Evolutionary conservation across 2,113 vertebrate genomes (phyloP).

Genomic region (Cavia porcellus): DNA sequence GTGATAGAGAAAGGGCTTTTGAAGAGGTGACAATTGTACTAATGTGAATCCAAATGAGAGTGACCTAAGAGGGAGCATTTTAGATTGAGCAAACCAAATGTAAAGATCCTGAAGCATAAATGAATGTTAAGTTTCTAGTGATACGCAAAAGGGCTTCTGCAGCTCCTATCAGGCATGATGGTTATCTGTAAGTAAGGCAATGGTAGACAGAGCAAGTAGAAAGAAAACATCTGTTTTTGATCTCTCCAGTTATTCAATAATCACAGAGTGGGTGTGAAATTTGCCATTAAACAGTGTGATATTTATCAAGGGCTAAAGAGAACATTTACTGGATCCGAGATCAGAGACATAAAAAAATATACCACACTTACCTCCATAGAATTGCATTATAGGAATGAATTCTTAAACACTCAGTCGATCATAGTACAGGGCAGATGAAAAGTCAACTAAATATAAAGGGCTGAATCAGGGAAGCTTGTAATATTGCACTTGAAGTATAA

Average conservation of each 20-base stretch:
- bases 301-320: background rate
- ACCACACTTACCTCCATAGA: background rate
- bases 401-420: background rate
- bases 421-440: background rate
- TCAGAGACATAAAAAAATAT: background rate
- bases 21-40: background rate
- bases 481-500: background rate
- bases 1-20: no score
- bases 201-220: no score
- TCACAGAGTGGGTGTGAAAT: background rate
- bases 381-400: background rate
- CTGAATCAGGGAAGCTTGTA: background rate
- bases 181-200: background rate
- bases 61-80: background rate
- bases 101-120: background rate
- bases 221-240: background rate
- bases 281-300: background rate
- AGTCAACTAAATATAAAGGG: background rate
- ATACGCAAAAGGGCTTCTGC: background rate
- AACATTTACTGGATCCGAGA: background rate
- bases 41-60: background rate
- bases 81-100: background rate
- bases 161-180: no score
- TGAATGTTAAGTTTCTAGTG: background rate
- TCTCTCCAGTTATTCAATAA: background rate